Evolutionary conservation across 2,888 invertebrate species (phyloP), one percentile per base, ranked within the genome.

Genomic region (Nomada ferruginata): DNA sequence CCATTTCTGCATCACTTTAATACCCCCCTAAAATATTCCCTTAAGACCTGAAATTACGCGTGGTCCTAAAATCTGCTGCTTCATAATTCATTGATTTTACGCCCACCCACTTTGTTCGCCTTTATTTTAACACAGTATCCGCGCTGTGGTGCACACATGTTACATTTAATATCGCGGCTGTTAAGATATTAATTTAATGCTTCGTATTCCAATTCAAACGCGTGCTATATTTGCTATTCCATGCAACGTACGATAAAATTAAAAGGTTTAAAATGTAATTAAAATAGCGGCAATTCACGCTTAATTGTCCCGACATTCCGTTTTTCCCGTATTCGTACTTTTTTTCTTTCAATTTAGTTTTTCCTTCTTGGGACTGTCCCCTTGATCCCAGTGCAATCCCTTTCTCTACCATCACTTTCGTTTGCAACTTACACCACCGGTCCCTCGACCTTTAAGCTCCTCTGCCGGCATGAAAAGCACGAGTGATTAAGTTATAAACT

Each of bases 401-500:
- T 47, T 63, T 60, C 65, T 50, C 70, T 18, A 60, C 81, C 66
- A 29, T 55, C 77, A 69, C 61, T 77, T 55, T 69, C 68, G 42
- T 55, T 57, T 4, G 75, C 72, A 71, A 65, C 75, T 76, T 72
- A 57, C 69, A 71, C 79, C 53, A 26, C 59, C 42, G 36, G 26
- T 36, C 73, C 76, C 66, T 26, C 61, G 61, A 53, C 65, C 75
- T 66, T 76, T 80, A 80, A 80, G 79, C 85, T 77, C 60, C 79
- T 78, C 74, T 79, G 65, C 55, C 77, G 76, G 74, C 82, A 84
- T 80, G 81, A 75, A 83, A 85, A 89, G 85, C 87, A 76, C 82
- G 80, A 85, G 89, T 91, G 91, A 92, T 91, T 91, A 89, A 91
- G 91, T 91, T 91, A 91, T 89, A 91, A 91, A 91, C 89, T 92